These are phyloP conservation scores for Falco naumanni DNA, from an alignment of 2,797 vertebrate species.

Conservation along the genomic window DNA sequence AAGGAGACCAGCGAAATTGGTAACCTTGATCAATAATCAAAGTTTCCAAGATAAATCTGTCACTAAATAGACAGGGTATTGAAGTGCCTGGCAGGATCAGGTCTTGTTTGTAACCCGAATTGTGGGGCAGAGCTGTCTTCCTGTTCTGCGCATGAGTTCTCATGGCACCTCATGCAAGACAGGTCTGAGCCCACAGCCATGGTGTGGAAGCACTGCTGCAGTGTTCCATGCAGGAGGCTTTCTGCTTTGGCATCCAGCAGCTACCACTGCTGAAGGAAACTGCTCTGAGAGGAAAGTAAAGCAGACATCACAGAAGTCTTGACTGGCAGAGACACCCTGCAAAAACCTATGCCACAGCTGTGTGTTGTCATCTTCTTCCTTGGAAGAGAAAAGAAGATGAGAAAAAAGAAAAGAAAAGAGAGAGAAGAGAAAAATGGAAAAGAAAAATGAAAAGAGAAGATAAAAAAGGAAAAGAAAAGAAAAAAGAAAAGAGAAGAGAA, in stretches of 20 bases:
- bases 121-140: background rate
- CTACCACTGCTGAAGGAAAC: background rate
- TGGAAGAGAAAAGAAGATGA: background rate
- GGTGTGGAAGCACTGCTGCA: background rate
- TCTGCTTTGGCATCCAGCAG: background rate
- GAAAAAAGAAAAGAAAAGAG: background rate
- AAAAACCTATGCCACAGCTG: background rate
- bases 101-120: background rate
- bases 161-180: fast-evolving
- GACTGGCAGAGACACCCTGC: background rate
- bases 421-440: too few species aligned
- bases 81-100: background rate
- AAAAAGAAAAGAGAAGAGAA: background rate
- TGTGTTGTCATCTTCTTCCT: background rate
- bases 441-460: too few species aligned
- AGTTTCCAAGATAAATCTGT: background rate
- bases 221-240: background rate
- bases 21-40: background rate
- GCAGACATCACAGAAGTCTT: background rate
- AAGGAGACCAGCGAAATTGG: background rate
- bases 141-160: background rate
- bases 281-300: background rate
- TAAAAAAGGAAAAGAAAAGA: background rate
- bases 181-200: background rate
- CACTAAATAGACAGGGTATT: background rate